These are phyloP conservation scores for Odontomyia ornata DNA, from an alignment of 2,888 invertebrate species.

Conservation along the genomic window DNA sequence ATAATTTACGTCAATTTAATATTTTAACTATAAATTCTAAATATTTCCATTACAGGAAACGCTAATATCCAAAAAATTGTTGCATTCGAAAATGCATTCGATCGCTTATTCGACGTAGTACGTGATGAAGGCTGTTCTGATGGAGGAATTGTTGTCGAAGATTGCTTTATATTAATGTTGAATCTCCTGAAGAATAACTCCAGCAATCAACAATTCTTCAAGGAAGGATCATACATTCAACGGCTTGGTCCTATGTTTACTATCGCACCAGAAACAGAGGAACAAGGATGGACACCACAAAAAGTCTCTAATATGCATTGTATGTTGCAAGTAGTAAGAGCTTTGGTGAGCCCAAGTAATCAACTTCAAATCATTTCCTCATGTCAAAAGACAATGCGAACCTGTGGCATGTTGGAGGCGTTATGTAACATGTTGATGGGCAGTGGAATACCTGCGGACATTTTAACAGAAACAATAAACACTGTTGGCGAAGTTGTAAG, in stretches of 20 bases:
- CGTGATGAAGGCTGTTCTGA: slow-evolving; percentile 90
- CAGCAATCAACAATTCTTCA: slow-evolving; percentile 98
- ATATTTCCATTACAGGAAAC: no score
- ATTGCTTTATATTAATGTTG: slow-evolving; percentile 91
- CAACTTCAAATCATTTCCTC: slow-evolving; percentile 81
- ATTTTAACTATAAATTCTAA: no score
- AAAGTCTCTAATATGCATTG: slow-evolving; percentile 95
- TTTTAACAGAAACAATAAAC: slow-evolving; percentile 94
- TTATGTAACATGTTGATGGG: slow-evolving; percentile 94
- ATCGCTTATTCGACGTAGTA: slow-evolving; percentile 92
- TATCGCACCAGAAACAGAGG: slow-evolving; percentile 75
- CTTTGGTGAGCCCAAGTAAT: slow-evolving; percentile 93
- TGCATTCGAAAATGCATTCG: slow-evolving; percentile 98
- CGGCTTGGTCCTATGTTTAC: slow-evolving; percentile 88
- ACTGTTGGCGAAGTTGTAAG: slow-evolving; percentile 91
- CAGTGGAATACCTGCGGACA: slow-evolving; percentile 95
- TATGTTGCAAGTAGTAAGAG: slow-evolving; percentile 87
- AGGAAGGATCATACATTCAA: slow-evolving; percentile 96
- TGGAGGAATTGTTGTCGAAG: slow-evolving; percentile 98
- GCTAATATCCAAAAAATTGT: slow-evolving; percentile 99
- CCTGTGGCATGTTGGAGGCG: slow-evolving; percentile 81
- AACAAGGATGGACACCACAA: slow-evolving; percentile 88
- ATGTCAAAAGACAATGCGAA: slow-evolving; percentile 90
- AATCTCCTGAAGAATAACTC: slow-evolving; percentile 94
- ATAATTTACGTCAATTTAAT: no score